These are phyloP conservation scores for Limnothrissa miodon DNA, from an alignment of 2,113 vertebrate species.

Conservation along the genomic window DNA sequence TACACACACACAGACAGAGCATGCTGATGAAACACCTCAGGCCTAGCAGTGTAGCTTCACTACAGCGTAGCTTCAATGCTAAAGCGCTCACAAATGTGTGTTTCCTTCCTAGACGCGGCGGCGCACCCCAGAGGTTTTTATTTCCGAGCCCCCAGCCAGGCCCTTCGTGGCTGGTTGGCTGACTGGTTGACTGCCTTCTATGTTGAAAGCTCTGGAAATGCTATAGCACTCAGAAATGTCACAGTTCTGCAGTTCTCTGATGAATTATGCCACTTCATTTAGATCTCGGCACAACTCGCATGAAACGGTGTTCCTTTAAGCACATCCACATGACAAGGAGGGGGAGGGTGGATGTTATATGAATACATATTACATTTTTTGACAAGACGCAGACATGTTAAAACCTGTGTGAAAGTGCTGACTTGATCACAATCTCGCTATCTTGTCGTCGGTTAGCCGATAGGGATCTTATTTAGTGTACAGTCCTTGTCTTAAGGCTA, in stretches of 20 bases:
- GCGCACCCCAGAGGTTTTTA: background rate
- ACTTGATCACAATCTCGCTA: background rate
- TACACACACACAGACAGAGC: background rate
- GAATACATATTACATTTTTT: background rate
- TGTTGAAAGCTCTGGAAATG: background rate
- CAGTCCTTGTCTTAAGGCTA: background rate
- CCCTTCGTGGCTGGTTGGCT: background rate
- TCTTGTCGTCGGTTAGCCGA: background rate
- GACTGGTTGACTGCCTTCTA: background rate
- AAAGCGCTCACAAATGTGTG: background rate
- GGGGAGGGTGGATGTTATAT: background rate
- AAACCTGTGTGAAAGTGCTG: background rate
- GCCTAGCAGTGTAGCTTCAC: background rate
- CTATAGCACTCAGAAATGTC: background rate
- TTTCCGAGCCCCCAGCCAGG: background rate
- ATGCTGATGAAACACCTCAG: background rate
- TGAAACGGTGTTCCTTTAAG: background rate
- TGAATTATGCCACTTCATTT: conserved; percentile 15
- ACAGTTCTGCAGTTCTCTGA: conserved; percentile 19
- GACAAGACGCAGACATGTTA: background rate
- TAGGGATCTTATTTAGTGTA: background rate
- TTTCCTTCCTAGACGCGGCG: background rate
- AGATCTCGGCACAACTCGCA: background rate
- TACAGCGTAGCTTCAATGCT: background rate
- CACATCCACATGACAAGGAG: background rate